phyloP scores from a whole-genome alignment of 2,797 vertebrate species.

The Glyptemys insculpta region DNA sequence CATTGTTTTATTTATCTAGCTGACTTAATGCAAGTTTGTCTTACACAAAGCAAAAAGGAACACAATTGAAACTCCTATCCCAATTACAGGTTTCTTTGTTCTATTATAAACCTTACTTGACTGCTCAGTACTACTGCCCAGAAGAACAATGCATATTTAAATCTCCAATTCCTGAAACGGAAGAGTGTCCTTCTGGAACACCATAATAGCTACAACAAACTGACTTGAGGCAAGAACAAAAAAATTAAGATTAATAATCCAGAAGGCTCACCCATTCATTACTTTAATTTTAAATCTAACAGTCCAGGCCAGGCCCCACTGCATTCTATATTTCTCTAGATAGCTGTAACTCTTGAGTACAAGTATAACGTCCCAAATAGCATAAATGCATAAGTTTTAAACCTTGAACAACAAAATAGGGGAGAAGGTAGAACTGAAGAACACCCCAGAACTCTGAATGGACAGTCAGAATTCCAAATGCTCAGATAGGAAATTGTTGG shows the following conservation, averaged over 20 bases:
- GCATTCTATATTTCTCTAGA: neutral
- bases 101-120: slow-evolving; percentile 62
- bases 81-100: slow-evolving; percentile 67
- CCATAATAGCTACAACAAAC: slow-evolving; percentile 40
- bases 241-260: slow-evolving; percentile 38
- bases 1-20: slow-evolving; percentile 61
- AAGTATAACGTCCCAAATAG: neutral
- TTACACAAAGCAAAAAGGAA: slow-evolving; percentile 56
- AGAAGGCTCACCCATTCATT: neutral
- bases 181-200: slow-evolving; percentile 26
- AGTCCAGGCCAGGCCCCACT: neutral
- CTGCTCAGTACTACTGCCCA: slow-evolving; percentile 37
- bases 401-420: neutral
- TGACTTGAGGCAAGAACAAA: slow-evolving; percentile 14
- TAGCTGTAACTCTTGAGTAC: neutral
- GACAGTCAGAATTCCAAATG: neutral
- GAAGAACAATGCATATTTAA: slow-evolving; percentile 69
- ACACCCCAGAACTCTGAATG: neutral
- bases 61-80: slow-evolving; percentile 36
- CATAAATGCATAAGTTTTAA: neutral
- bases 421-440: neutral
- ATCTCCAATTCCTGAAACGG: slow-evolving; percentile 48
- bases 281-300: slow-evolving; percentile 17
- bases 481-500: neutral
- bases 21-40: slow-evolving; percentile 54